Evolutionary conservation across 2,113 vertebrate species (phyloP).

Genomic region (Pyxicephalus adspersus): DNA sequence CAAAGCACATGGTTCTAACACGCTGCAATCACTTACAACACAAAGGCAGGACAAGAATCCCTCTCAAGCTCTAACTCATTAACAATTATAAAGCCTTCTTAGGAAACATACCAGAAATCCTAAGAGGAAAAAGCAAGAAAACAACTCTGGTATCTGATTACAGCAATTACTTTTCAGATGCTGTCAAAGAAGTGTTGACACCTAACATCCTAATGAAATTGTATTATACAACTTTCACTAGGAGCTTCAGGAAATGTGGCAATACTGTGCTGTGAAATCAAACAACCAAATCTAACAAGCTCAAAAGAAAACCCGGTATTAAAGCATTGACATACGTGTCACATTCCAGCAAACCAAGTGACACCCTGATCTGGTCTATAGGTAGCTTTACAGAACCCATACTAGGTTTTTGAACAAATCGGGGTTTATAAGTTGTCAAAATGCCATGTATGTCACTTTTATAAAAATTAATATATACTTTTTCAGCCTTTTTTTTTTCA

Average conservation of each 20-base stretch:
- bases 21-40: no score
- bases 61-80: no score
- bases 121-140: no score
- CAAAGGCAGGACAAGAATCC: no score
- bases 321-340: slow-evolving; percentile 17
- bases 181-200: slow-evolving; percentile 21
- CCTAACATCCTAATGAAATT: slow-evolving; percentile 20
- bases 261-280: background rate
- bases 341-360: slow-evolving; percentile 23
- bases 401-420: no score
- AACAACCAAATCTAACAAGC: background rate
- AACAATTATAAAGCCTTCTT: background rate
- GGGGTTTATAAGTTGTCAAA: no score
- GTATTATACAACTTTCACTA: background rate
- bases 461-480: no score
- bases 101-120: no score
- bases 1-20: no score
- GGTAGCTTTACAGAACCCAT: background rate
- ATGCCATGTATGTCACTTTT: no score
- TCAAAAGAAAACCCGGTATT: background rate
- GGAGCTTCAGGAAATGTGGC: background rate
- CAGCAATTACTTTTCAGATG: slow-evolving; percentile 9
- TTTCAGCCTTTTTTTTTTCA: no score
- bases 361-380: background rate
- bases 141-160: background rate